A percentile compares a stretch with the other conserved stretches of the same genome.
phyloP scores from a whole-genome alignment of 2,113 vertebrate genomes.

The Nycticryphes semicollaris region DNA sequence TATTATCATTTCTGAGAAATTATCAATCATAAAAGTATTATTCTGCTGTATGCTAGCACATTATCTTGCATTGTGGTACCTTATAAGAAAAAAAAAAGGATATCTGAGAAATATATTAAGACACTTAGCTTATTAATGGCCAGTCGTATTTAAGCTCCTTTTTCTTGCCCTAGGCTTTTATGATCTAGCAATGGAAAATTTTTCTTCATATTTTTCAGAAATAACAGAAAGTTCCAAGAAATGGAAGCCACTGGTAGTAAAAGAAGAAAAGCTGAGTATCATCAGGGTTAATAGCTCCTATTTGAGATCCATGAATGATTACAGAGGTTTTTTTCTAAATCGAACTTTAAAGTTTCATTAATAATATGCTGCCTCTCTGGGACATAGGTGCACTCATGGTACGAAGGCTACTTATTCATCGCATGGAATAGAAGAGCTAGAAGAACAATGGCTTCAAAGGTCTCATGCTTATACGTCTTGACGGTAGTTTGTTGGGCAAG shows the following conservation, averaged over 20 bases:
- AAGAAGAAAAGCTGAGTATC: constrained; percentile 52
- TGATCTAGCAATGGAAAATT: constrained; percentile 3
- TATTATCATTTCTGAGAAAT: not conserved
- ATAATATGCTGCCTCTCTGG: constrained; percentile 80
- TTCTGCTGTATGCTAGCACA: not conserved
- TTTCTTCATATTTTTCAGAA: constrained; percentile 78
- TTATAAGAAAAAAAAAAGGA: not conserved
- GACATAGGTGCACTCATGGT: constrained; percentile 69
- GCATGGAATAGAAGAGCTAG: constrained; percentile 76
- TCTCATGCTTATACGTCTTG: constrained; percentile 94
- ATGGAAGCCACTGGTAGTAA: constrained; percentile 40
- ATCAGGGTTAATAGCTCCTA: constrained; percentile 8
- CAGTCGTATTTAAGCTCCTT: not conserved
- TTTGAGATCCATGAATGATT: constrained; percentile 47
- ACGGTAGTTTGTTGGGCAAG: constrained; percentile 98
- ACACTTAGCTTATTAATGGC: not conserved
- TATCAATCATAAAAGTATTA: not conserved
- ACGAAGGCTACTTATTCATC: constrained; percentile 74
- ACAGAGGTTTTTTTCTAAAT: not conserved
- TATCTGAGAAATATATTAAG: not conserved
- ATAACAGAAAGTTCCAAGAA: constrained; percentile 57
- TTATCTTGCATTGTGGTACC: not conserved
- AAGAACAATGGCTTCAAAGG: constrained; percentile 96
- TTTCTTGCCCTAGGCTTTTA: constrained; percentile 7
- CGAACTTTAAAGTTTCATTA: constrained; percentile 68